Evolutionary conservation across 2,797 vertebrate species (phyloP).

Genomic region (Pipistrellus kuhlii): DNA sequence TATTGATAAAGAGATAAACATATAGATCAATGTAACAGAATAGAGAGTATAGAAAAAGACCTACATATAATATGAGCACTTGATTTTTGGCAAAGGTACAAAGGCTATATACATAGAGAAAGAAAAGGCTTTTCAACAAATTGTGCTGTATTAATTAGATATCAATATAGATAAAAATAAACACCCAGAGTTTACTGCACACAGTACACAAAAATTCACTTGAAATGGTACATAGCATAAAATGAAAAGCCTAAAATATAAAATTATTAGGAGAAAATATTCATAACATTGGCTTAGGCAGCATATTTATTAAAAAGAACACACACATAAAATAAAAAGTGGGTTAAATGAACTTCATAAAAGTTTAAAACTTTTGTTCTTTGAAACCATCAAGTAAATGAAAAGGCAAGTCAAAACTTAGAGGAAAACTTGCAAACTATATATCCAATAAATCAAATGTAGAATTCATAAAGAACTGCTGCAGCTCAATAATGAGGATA

Average conservation of each 20-base stretch:
- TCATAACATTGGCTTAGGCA: neutral
- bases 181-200: neutral
- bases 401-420: neutral
- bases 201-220: neutral
- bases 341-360: neutral
- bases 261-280: neutral
- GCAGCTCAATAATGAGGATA: neutral
- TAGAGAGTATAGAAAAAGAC: neutral
- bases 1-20: neutral
- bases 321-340: constrained; percentile 36
- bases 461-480: constrained; percentile 18
- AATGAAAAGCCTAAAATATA: neutral
- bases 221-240: neutral
- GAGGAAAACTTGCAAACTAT: neutral
- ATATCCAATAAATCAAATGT: neutral
- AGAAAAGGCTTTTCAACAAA: neutral
- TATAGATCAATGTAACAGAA: neutral
- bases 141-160: neutral
- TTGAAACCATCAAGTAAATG: constrained; percentile 8
- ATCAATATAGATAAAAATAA: neutral
- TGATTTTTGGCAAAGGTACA: constrained; percentile 2
- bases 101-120: constrained; percentile 17
- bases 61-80: neutral
- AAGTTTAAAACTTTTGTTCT: neutral
- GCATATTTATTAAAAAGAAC: neutral